A percentile compares a stretch with the other conserved stretches of the same genome.
These are phyloP conservation scores for Sicus ferrugineus DNA, from an alignment of 2,888 invertebrate genomes.

Conservation along the genomic window DNA sequence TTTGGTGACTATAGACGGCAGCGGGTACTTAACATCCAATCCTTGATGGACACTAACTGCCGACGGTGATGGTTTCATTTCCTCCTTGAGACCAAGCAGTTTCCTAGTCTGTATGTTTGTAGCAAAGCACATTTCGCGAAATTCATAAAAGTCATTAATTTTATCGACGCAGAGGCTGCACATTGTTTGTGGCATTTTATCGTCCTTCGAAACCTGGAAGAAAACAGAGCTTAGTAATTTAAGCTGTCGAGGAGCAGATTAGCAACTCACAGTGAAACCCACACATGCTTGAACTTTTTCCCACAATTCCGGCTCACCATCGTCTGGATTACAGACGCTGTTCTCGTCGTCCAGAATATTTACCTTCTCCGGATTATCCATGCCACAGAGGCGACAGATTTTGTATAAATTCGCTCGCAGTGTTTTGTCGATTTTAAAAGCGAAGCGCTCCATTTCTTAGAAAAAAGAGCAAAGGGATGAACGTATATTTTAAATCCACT, in stretches of 20 bases:
- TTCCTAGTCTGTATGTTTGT: slow-evolving; percentile 67
- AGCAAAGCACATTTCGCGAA: slow-evolving; percentile 68
- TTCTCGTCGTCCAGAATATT: slow-evolving; percentile 49
- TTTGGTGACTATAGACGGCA: slow-evolving; percentile 1
- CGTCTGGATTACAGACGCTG: slow-evolving; percentile 42
- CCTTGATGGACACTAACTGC: not conserved
- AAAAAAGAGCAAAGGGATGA: not conserved
- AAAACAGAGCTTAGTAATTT: slow-evolving; percentile 30
- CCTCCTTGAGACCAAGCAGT: slow-evolving; percentile 56
- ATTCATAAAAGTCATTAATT: slow-evolving; percentile 71
- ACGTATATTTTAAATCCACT: too few species aligned
- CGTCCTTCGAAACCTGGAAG: slow-evolving; percentile 66
- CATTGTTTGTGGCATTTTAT: slow-evolving; percentile 71
- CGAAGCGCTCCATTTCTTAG: slow-evolving; percentile 46
- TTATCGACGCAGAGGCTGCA: slow-evolving; percentile 71
- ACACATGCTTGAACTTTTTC: slow-evolving; percentile 58
- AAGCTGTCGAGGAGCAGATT: not conserved
- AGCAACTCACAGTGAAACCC: slow-evolving; percentile 54
- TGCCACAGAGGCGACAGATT: slow-evolving; percentile 63
- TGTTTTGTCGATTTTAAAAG: slow-evolving; percentile 62
- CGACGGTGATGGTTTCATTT: not conserved
- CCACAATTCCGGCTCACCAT: slow-evolving; percentile 55
- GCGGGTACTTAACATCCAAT: not conserved
- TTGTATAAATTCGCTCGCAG: slow-evolving; percentile 60
- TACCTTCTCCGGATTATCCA: slow-evolving; percentile 60